phyloP scores from a whole-genome alignment of 2,888 invertebrate species.

The Harmothoe impar region DNA sequence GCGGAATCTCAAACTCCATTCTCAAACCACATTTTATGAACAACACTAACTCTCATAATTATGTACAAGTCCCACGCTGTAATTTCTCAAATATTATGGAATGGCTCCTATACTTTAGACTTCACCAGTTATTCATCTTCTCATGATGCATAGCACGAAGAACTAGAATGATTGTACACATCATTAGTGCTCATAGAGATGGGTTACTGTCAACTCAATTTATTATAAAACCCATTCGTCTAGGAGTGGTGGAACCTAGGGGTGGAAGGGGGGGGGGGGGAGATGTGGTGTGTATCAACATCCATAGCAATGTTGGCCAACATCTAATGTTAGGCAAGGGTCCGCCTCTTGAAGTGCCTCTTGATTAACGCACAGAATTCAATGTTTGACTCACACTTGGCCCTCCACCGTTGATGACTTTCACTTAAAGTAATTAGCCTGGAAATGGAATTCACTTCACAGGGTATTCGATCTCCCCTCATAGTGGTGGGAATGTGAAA shows the following conservation, averaged over 20 bases:
- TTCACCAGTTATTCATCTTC: too few relatives aligned
- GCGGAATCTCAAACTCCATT: too few relatives aligned
- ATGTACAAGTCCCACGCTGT: too few relatives aligned
- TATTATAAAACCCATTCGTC: too few relatives aligned
- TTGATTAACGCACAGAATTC: not conserved
- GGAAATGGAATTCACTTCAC: not conserved
- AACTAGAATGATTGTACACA: too few relatives aligned
- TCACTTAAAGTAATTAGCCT: not conserved
- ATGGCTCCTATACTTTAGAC: too few relatives aligned
- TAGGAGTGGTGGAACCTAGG: too few relatives aligned
- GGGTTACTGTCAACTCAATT: not conserved
- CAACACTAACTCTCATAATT: too few relatives aligned
- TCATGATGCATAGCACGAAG: too few relatives aligned
- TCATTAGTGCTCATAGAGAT: not conserved
- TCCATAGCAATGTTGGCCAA: not conserved
- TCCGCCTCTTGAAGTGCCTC: not conserved
- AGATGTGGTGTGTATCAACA: not conserved
- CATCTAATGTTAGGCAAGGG: not conserved
- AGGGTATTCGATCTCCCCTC: not conserved
- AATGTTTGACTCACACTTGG: slow-evolving; percentile 8
- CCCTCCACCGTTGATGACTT: not conserved
- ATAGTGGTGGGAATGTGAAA: not conserved
- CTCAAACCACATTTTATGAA: too few relatives aligned
- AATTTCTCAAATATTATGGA: too few relatives aligned
- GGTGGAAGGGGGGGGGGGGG: not conserved